Evolutionary conservation across 2,888 invertebrate genomes (phyloP).

Genomic region (Phaedon cochleariae): DNA sequence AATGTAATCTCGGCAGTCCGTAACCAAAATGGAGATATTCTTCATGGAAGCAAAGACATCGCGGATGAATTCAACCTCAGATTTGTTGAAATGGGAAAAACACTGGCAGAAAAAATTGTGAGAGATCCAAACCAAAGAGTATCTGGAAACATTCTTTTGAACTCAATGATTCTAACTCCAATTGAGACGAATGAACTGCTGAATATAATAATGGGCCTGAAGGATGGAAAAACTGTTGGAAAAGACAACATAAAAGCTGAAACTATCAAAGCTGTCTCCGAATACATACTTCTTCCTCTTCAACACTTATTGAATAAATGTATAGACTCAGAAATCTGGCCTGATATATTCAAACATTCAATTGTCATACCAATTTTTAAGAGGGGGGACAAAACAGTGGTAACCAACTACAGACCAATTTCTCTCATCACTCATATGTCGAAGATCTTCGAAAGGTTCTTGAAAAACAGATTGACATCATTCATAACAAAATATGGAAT

Average conservation of each 20-base stretch:
- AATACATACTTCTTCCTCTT: not conserved
- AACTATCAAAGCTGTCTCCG: constrained; percentile 12
- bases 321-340: constrained; percentile 12
- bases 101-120: constrained; percentile 1
- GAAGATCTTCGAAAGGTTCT: constrained; percentile 20
- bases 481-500: constrained; percentile 1
- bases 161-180: no score
- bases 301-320: constrained; percentile 10
- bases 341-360: constrained; percentile 3
- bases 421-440: constrained; percentile 17
- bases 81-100: no score
- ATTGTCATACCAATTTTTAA: constrained; percentile 15
- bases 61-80: constrained; percentile 7
- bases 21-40: constrained; percentile 2
- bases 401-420: constrained; percentile 22
- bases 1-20: no score
- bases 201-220: no score
- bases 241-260: not conserved
- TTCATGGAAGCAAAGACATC: constrained; percentile 1
- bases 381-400: constrained; percentile 4
- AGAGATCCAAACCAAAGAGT: constrained; percentile 6
- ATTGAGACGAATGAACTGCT: no score
- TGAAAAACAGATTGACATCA: constrained; percentile 16
- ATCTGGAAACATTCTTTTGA: no score
- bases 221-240: constrained; percentile 8